These are phyloP conservation scores for Melolontha melolontha DNA, from an alignment of 2,888 invertebrate genomes.

Conservation along the genomic window DNA sequence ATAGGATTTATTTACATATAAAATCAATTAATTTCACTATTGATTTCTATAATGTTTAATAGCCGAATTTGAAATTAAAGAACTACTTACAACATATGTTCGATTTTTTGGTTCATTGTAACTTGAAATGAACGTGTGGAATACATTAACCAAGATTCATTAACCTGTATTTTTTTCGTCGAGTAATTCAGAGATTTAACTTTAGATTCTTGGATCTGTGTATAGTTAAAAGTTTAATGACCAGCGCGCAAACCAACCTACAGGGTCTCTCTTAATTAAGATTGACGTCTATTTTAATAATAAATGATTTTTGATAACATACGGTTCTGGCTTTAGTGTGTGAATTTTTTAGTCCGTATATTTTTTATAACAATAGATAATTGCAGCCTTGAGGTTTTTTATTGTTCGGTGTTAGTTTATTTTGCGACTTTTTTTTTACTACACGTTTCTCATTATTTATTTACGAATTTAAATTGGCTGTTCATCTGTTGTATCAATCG, in stretches of 20 bases:
- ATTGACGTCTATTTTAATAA: conserved; percentile 18
- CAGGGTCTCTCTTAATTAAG: conserved; percentile 22
- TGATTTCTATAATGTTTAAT: background rate
- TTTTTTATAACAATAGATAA: conserved; percentile 27
- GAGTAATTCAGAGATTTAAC: conserved; percentile 4
- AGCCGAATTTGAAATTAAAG: background rate
- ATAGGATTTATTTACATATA: too few relatives aligned
- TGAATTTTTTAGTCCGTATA: conserved; percentile 19
- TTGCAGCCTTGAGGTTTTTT: conserved; percentile 30
- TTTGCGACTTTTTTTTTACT: background rate
- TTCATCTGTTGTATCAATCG: too few relatives aligned
- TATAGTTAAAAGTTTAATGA: conserved; percentile 31
- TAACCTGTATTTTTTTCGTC: conserved; percentile 18
- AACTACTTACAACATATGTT: too few relatives aligned
- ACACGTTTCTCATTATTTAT: conserved; percentile 6
- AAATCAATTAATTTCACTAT: background rate
- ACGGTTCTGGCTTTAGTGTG: conserved; percentile 10
- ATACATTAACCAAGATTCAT: conserved; percentile 32
- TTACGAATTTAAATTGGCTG: conserved; percentile 21
- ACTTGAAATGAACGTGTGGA: conserved; percentile 13
- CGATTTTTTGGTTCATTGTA: conserved; percentile 20
- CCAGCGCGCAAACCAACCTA: conserved; percentile 19
- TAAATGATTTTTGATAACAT: conserved; percentile 31
- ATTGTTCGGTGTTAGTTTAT: conserved; percentile 1
- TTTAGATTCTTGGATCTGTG: background rate